phyloP scores from a whole-genome alignment of 2,888 invertebrate genomes.

The Girardia tigrina region DNA sequence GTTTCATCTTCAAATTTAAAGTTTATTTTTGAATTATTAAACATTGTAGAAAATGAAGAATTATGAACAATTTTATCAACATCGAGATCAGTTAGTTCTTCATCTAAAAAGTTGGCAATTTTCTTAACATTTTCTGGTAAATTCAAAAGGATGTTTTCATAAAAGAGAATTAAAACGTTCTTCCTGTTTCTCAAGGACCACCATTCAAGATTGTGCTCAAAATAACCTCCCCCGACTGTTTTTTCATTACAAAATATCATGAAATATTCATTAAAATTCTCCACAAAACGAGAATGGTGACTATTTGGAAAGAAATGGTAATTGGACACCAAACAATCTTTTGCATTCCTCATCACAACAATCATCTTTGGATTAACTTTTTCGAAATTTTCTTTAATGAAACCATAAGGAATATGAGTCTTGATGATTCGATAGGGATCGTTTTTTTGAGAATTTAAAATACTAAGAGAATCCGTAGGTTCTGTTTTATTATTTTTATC shows the following conservation, averaged over 20 bases:
- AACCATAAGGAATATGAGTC: conserved; percentile 26
- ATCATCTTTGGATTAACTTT: conserved; percentile 32
- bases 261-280: not conserved
- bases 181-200: not conserved
- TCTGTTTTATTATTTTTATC: not conserved
- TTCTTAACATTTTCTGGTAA: not conserved
- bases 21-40: conserved; percentile 24
- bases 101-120: conserved; percentile 15
- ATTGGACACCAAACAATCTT: conserved; percentile 24
- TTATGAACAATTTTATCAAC: conserved; percentile 21
- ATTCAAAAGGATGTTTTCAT: conserved; percentile 19
- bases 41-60: conserved; percentile 27
- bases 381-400: conserved; percentile 5
- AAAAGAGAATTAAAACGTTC: not conserved
- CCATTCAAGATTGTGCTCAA: conserved; percentile 25
- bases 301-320: not conserved
- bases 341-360: conserved; percentile 25
- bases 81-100: not conserved
- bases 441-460: not conserved
- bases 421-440: conserved; percentile 1
- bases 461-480: not conserved
- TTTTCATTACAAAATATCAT: conserved; percentile 21
- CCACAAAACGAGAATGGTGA: not conserved
- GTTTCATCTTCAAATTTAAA: not conserved
- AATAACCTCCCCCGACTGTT: conserved; percentile 14